These are phyloP conservation scores for Ceratina calcarata DNA, from an alignment of 1,140 invertebrate genomes.

Conservation along the genomic window DNA sequence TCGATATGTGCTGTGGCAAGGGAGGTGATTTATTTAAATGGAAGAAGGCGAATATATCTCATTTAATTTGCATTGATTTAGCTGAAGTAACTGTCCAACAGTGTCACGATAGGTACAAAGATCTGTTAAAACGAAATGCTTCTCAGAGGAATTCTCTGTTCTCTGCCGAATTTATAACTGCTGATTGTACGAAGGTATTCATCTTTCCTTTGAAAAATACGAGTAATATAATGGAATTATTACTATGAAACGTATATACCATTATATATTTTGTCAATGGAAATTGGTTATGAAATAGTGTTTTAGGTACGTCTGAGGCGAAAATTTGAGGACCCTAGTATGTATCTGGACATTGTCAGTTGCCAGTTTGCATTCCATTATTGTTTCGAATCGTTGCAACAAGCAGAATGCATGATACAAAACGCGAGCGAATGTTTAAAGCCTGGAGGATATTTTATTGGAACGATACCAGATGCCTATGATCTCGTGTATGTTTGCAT, in stretches of 20 bases:
- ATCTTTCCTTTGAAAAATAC: neutral
- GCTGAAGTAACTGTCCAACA: slow-evolving; percentile 95
- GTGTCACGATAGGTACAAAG: slow-evolving; percentile 86
- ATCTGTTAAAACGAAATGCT: slow-evolving; percentile 70
- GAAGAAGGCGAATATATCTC: slow-evolving; percentile 90
- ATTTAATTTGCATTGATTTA: slow-evolving; percentile 97
- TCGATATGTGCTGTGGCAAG: slow-evolving; percentile 95
- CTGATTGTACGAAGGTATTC: slow-evolving; percentile 92
- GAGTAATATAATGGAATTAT: neutral
- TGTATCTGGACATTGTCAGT: slow-evolving; percentile 93
- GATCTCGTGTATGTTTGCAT: slow-evolving; percentile 88
- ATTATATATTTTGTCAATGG: slow-evolving; percentile 18
- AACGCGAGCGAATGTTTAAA: slow-evolving; percentile 95
- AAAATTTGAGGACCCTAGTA: slow-evolving; percentile 86
- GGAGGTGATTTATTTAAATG: slow-evolving; percentile 98
- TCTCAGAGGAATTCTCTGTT: slow-evolving; percentile 82
- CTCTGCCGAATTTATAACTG: slow-evolving; percentile 94
- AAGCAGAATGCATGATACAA: slow-evolving; percentile 94
- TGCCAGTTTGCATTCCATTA: slow-evolving; percentile 99
- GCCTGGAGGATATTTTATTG: slow-evolving; percentile 97
- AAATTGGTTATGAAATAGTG: slow-evolving; percentile 64
- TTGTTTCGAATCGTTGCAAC: slow-evolving; percentile 94
- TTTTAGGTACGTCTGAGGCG: slow-evolving; percentile 85
- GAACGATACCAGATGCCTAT: slow-evolving; percentile 96
- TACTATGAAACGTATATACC: neutral